These are phyloP conservation scores for Sterna hirundo DNA, from an alignment of 2,113 vertebrate species.

Conservation along the genomic window DNA sequence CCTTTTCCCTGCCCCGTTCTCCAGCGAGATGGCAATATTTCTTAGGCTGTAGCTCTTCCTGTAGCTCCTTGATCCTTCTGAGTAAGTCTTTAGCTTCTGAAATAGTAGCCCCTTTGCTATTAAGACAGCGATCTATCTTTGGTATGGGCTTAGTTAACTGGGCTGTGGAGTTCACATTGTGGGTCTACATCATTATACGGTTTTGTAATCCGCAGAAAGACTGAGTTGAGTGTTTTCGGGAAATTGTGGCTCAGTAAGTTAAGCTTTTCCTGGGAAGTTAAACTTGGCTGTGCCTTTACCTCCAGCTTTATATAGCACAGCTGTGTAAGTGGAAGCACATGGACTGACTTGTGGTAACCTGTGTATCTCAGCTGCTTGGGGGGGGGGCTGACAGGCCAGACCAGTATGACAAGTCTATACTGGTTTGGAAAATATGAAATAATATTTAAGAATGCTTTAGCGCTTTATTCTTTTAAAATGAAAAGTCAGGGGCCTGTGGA, in stretches of 20 bases:
- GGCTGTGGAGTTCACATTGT: not conserved
- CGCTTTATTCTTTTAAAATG: not conserved
- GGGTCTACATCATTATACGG: too few species aligned
- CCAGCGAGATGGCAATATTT: not conserved
- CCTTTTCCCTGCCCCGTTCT: not conserved
- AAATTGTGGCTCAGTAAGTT: not conserved
- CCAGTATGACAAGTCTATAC: not conserved
- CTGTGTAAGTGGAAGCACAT: not conserved
- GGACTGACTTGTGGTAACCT: not conserved
- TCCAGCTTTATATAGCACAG: not conserved
- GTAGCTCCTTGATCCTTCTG: not conserved
- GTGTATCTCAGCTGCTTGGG: not conserved
- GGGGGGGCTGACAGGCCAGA: fast-evolving
- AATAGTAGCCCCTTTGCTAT: not conserved
- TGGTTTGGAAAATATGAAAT: fast-evolving
- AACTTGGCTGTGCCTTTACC: not conserved
- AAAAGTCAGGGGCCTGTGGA: fast-evolving
- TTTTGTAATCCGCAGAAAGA: not conserved
- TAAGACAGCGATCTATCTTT: fast-evolving
- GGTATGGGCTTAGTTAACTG: not conserved
- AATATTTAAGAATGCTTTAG: too few species aligned
- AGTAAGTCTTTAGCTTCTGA: not conserved
- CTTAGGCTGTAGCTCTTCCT: not conserved
- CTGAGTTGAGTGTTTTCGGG: not conserved
- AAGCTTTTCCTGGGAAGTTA: not conserved